phyloP scores from a whole-genome alignment of 2,888 invertebrate species.

The Pegoplata infirma region DNA sequence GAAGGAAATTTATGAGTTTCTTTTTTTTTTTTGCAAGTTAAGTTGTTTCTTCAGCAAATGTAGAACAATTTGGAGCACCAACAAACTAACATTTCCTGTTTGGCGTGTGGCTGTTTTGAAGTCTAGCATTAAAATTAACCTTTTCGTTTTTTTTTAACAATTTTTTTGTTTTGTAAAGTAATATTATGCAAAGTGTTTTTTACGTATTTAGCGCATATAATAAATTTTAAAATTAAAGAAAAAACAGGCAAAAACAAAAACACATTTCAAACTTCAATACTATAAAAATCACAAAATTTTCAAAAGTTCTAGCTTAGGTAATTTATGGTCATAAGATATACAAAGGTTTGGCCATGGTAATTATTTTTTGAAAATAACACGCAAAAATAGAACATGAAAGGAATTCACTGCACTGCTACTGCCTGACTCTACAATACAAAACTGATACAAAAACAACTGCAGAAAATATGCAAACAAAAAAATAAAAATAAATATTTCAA shows the following conservation, averaged over 20 bases:
- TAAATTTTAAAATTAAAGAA: slow-evolving; percentile 55
- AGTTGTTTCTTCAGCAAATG: slow-evolving; percentile 16
- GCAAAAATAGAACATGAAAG: slow-evolving; percentile 29
- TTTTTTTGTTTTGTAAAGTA: slow-evolving; percentile 19
- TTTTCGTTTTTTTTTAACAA: slow-evolving; percentile 43
- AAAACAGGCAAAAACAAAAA: background rate
- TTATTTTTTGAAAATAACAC: slow-evolving; percentile 55
- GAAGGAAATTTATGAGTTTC: slow-evolving; percentile 44
- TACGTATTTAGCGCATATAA: slow-evolving; percentile 58
- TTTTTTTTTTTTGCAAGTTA: slow-evolving; percentile 5
- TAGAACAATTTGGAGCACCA: slow-evolving; percentile 39
- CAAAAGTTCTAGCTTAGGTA: slow-evolving; percentile 14
- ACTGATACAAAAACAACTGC: background rate
- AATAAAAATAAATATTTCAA: background rate
- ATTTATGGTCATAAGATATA: slow-evolving; percentile 53
- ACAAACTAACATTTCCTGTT: slow-evolving; percentile 58
- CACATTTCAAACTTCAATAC: slow-evolving; percentile 18
- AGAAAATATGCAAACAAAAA: background rate
- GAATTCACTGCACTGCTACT: no score
- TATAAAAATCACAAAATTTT: background rate
- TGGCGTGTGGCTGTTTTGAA: slow-evolving; percentile 46
- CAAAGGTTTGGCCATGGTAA: slow-evolving; percentile 58
- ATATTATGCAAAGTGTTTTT: slow-evolving; percentile 30
- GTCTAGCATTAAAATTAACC: slow-evolving; percentile 59
- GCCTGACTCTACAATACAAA: background rate